Evolutionary conservation across 1,140 invertebrate genomes (phyloP).

Genomic region (Lasioglossum baleicum): DNA sequence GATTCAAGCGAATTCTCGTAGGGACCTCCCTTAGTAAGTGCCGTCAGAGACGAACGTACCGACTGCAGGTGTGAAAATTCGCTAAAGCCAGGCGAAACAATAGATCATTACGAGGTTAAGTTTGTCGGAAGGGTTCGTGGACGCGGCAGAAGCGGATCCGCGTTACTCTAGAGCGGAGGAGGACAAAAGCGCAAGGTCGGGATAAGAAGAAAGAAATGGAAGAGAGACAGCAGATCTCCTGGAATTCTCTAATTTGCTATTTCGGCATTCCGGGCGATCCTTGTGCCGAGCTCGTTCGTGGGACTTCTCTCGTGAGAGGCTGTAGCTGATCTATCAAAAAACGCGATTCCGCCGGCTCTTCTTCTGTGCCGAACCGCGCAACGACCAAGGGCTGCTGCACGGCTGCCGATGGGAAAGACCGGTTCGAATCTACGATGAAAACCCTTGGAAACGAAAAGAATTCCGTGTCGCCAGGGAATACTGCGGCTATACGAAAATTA

Average conservation of each 20-base stretch:
- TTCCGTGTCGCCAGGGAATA: not conserved
- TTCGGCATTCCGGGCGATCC: conserved; percentile 74
- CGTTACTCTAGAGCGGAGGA: conserved; percentile 15
- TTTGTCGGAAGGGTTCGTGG: conserved; percentile 11
- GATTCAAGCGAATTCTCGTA: no score
- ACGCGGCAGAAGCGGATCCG: not conserved
- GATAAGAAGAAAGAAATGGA: conserved; percentile 33
- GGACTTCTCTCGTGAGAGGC: conserved; percentile 71
- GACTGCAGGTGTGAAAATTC: not conserved
- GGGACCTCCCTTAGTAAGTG: not conserved
- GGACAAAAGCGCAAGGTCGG: conserved; percentile 38
- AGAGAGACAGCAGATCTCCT: conserved; percentile 56
- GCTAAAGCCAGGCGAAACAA: not conserved
- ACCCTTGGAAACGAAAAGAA: conserved; percentile 26
- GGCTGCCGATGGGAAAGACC: conserved; percentile 27
- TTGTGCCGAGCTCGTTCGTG: conserved; percentile 63
- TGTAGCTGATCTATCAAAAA: conserved; percentile 75
- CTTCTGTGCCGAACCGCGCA: conserved; percentile 39
- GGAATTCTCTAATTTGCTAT: conserved; percentile 79
- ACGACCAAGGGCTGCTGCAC: not conserved
- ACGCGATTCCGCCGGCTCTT: conserved; percentile 65
- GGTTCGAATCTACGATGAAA: conserved; percentile 33
- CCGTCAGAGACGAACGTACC: not conserved
- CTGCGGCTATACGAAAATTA: not conserved
- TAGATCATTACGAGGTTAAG: conserved; percentile 21